Evolutionary conservation across 2,888 invertebrate genomes (phyloP).

Genomic region (Acleris holmiana): DNA sequence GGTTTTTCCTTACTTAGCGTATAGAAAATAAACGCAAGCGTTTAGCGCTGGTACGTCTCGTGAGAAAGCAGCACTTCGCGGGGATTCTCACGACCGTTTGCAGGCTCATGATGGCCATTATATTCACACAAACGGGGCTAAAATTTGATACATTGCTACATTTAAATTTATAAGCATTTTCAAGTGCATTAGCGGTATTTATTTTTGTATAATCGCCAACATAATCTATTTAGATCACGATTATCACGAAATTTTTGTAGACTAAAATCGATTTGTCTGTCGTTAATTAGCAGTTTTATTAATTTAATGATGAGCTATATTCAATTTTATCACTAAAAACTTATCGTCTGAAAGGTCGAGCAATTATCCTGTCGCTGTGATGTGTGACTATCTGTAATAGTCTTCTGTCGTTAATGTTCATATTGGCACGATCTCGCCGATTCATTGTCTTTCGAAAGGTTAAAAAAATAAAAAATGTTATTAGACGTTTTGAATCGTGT

Average conservation of each 20-base stretch:
- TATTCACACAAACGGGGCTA: slow-evolving; percentile 6
- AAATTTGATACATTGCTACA: background rate
- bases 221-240: too few relatives aligned
- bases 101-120: slow-evolving; percentile 10
- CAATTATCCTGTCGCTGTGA: slow-evolving; percentile 7
- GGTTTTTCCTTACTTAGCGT: background rate
- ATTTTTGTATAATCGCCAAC: background rate
- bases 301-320: background rate
- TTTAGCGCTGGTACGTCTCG: slow-evolving; percentile 9
- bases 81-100: slow-evolving; percentile 4
- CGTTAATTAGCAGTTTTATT: background rate
- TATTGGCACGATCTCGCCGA: slow-evolving; percentile 39
- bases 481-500: slow-evolving; percentile 46
- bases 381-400: slow-evolving; percentile 1
- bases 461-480: slow-evolving; percentile 49
- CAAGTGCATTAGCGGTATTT: background rate
- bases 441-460: slow-evolving; percentile 49
- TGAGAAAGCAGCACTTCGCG: slow-evolving; percentile 15
- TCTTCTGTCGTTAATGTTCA: slow-evolving; percentile 24
- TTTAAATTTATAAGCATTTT: background rate
- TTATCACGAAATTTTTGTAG: background rate
- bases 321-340: too few relatives aligned
- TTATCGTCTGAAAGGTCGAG: background rate
- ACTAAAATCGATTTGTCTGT: background rate
- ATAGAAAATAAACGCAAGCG: slow-evolving; percentile 1